Base-by-base conservation (phyloP, 2,113 vertebrate species). In the Hippocampus guttulatus region DNA sequence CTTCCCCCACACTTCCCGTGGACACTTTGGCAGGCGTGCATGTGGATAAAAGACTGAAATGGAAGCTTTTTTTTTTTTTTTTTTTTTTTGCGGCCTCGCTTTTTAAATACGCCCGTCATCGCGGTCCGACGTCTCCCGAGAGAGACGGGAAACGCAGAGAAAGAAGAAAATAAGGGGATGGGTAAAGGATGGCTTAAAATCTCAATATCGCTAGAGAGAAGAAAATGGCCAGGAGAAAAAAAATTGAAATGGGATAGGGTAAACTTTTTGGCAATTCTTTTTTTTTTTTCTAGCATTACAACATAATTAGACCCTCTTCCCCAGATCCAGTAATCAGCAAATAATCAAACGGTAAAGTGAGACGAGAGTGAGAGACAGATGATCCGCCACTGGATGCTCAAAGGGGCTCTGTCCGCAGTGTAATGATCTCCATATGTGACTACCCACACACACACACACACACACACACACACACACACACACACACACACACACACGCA, bases 401-500 rank as follows among this genome's bases (percentile, higher is more conserved):
- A n/a, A 30, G 67, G 18, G n/a, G 38, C 49, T 68, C 67, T 40
- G 33, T 55, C 49, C 33, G 67, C 23, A 5, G 40, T 20, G 12
- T 54, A 68, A 68, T 68, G 67, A 55, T 52, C 43, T 55, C 67
- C 67, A 68, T 57, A 68, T 68, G 67, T 41, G 52, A 5, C 30
- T 10, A 68, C 67, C n/a, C 27, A 27, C 27, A 27, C 27, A 27
- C 27, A 27, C 27, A 27, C 27, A 27, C 27, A 27, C 27, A 27
- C 27, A 27, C 27, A 27, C 27, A 27, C 27, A 27, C 49, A 38
- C 52, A 70, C 21, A 58, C 20, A 52, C 45, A 69, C 61, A 67
- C 62, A 43, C 54, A 74, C 58, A 30, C 72, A 71, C 64, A 58
- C 57, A 47, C 71, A 58, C 61, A 40, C 69, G 40, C 60, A 71